phyloP scores from a whole-genome alignment of 2,113 vertebrate species.

The Lagopus leucura region DNA sequence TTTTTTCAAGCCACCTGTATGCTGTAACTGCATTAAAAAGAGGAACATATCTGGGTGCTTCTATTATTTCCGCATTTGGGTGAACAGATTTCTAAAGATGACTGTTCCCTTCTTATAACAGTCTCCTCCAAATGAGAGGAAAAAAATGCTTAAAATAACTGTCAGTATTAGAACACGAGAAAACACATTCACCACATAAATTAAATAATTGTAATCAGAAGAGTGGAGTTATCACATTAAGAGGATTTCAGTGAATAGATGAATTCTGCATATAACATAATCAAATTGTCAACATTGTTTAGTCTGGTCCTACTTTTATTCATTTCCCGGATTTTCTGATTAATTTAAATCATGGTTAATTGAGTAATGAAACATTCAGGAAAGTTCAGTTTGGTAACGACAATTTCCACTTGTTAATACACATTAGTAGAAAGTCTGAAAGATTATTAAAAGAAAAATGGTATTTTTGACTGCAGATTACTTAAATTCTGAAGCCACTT shows the following conservation, averaged over 20 bases:
- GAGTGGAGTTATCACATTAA: slow-evolving; percentile 68
- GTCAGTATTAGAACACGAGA: slow-evolving; percentile 55
- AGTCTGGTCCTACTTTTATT: slow-evolving; percentile 55
- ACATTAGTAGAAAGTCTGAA: background rate
- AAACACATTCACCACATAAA: slow-evolving; percentile 67
- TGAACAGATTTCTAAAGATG: background rate
- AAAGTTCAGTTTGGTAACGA: slow-evolving; percentile 60
- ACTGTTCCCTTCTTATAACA: background rate
- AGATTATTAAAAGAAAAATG: background rate
- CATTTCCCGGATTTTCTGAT: slow-evolving; percentile 72
- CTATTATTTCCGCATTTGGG: background rate
- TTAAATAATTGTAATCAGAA: slow-evolving; percentile 75
- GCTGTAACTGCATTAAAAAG: background rate
- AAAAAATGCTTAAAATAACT: slow-evolving; percentile 60
- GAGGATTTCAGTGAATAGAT: slow-evolving; percentile 69
- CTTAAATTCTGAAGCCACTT: background rate
- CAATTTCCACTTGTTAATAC: slow-evolving; percentile 40
- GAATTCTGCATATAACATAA: slow-evolving; percentile 73
- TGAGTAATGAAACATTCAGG: slow-evolving; percentile 62
- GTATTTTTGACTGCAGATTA: background rate
- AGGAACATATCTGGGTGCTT: background rate
- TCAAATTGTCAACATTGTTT: slow-evolving; percentile 70
- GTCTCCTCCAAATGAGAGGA: slow-evolving; percentile 39
- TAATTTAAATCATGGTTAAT: slow-evolving; percentile 76
- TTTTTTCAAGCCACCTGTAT: background rate